Conservation (phyloP, 2,113 vertebrate species). For the Mesembrinibis cayennensis region DNA sequence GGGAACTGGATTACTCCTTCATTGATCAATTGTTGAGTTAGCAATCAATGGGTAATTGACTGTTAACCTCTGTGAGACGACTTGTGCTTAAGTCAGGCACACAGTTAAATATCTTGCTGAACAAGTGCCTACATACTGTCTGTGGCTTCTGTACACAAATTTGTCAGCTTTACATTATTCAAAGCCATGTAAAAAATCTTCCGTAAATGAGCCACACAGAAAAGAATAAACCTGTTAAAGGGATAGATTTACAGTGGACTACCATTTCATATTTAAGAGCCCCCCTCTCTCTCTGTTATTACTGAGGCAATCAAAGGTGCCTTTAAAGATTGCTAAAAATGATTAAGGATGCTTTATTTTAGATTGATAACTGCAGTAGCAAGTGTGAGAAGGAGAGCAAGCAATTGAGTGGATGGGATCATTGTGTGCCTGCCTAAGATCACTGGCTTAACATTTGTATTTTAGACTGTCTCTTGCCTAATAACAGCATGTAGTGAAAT, state of each 20-base stretch:
- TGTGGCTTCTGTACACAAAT: neutral
- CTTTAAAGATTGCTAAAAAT: conserved; percentile 59
- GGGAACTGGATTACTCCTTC: neutral
- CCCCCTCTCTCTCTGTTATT: neutral
- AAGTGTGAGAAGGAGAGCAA: neutral
- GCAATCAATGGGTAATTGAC: conserved; percentile 11
- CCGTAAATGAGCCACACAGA: conserved; percentile 1
- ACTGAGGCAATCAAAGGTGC: conserved; percentile 38
- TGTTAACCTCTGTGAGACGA: neutral
- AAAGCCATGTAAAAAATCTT: neutral
- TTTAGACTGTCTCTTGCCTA: conserved; percentile 68
- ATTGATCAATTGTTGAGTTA: conserved; percentile 11
- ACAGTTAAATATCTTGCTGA: neutral
- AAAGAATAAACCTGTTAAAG: conserved; percentile 38
- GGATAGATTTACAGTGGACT: conserved; percentile 20
- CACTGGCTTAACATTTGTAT: conserved; percentile 66
- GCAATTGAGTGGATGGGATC: neutral
- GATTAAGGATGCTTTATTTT: conserved; percentile 66
- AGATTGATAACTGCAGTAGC: conserved; percentile 52
- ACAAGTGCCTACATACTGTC: neutral
- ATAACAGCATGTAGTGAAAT: conserved; percentile 75
- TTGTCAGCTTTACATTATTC: conserved; percentile 4
- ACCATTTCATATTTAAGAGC: conserved; percentile 42
- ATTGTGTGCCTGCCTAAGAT: conserved; percentile 38
- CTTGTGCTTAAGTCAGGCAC: neutral